phyloP scores from a whole-genome alignment of 2,888 invertebrate species.

The Netelia virgata region DNA sequence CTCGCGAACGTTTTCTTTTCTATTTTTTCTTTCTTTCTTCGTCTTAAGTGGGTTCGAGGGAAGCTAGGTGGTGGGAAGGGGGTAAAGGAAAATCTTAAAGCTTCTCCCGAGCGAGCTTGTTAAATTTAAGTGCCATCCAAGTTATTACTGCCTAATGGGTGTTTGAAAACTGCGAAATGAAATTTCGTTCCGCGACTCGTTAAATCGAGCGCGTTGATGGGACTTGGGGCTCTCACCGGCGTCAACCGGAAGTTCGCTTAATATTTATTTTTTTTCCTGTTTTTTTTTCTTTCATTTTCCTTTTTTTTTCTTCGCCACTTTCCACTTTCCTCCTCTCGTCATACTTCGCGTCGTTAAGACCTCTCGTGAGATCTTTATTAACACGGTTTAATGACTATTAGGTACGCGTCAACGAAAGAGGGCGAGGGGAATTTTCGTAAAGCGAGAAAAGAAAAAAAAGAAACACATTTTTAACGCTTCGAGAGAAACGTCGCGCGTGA shows the following conservation, averaged over 20 bases:
- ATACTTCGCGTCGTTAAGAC: conserved; percentile 17
- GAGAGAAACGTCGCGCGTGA: neutral
- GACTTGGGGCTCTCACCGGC: neutral
- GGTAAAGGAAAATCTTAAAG: no score
- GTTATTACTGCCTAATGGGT: no score
- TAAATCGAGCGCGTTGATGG: neutral
- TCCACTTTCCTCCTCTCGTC: neutral
- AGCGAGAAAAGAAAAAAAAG: neutral
- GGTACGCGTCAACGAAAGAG: neutral
- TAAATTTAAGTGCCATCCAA: no score
- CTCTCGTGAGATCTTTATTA: conserved; percentile 31
- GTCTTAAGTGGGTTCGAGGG: no score
- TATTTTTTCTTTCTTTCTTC: no score
- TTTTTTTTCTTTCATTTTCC: neutral
- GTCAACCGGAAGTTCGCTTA: neutral
- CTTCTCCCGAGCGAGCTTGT: no score
- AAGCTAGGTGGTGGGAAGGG: no score
- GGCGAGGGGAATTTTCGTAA: neutral
- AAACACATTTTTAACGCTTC: neutral
- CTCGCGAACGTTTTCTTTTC: no score
- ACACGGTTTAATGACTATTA: conserved; percentile 11
- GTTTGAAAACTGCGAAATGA: neutral
- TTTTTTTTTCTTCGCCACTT: no score
- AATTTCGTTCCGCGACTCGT: neutral
- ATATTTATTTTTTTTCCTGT: neutral